phyloP scores from a whole-genome alignment of 2,888 invertebrate genomes.

The Dasypolia templi region DNA sequence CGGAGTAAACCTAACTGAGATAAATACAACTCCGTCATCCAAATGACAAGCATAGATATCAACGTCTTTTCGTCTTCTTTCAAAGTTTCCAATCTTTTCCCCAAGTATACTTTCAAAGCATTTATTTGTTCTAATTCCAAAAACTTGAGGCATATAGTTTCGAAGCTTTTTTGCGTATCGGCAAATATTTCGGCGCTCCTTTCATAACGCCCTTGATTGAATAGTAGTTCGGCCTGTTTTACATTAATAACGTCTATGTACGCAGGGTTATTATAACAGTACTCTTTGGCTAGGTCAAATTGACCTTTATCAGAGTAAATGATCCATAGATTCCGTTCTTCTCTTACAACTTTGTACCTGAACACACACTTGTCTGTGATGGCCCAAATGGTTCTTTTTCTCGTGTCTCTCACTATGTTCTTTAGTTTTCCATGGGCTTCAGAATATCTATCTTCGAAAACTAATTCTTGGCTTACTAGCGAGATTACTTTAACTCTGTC shows the following conservation, averaged over 20 bases:
- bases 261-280: conserved; percentile 95
- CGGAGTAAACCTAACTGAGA: conserved; percentile 95
- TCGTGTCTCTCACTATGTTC: conserved; percentile 95
- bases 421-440: conserved; percentile 95
- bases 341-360: conserved; percentile 95
- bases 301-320: conserved; percentile 96
- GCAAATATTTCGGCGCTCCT: conserved; percentile 97
- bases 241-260: conserved; percentile 95
- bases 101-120: conserved; percentile 96
- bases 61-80: conserved; percentile 95
- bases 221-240: conserved; percentile 96
- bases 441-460: conserved; percentile 96
- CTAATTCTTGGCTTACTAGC: conserved; percentile 95
- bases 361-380: conserved; percentile 96
- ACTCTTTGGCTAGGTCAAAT: conserved; percentile 96
- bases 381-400: conserved; percentile 95
- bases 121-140: conserved; percentile 94
- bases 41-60: conserved; percentile 97
- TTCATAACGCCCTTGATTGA: conserved; percentile 94
- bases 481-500: conserved; percentile 96
- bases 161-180: conserved; percentile 97
- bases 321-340: conserved; percentile 96
- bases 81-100: conserved; percentile 94
- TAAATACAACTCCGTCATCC: conserved; percentile 98
- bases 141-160: conserved; percentile 98